phyloP scores from a whole-genome alignment of 2,888 invertebrate species.

The Rhabditoides inermis region DNA sequence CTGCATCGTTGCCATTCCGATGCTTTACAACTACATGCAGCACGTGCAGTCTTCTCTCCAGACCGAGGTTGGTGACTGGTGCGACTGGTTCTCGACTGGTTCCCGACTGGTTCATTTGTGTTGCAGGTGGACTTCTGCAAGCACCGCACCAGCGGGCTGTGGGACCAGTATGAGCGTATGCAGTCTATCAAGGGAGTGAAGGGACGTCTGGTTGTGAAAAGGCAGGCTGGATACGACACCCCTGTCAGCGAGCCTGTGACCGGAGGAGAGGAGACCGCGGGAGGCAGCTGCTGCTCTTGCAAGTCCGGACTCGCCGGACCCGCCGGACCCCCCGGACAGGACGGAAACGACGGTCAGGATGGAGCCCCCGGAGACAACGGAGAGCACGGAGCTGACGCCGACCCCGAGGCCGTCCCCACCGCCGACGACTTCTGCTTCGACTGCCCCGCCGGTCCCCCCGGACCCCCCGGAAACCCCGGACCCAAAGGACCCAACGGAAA shows the following conservation, averaged over 20 bases:
- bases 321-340: slow-evolving; percentile 36
- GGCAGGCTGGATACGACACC: slow-evolving; percentile 34
- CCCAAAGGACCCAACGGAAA: slow-evolving; percentile 24
- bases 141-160: slow-evolving; percentile 39
- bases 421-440: slow-evolving; percentile 40
- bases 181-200: slow-evolving; percentile 37
- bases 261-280: slow-evolving; percentile 11
- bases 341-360: slow-evolving; percentile 33
- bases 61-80: slow-evolving; percentile 28
- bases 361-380: slow-evolving; percentile 25
- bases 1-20: slow-evolving; percentile 47
- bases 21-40: slow-evolving; percentile 51
- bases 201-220: slow-evolving; percentile 33
- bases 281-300: slow-evolving; percentile 37
- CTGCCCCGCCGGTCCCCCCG: slow-evolving; percentile 40
- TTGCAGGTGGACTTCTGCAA: slow-evolving; percentile 40
- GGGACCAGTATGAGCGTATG: slow-evolving; percentile 37
- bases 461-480: slow-evolving; percentile 12
- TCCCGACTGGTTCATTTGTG: neutral
- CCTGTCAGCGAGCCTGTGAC: slow-evolving; percentile 4
- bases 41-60: slow-evolving; percentile 47
- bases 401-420: slow-evolving; percentile 26
- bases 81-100: neutral
- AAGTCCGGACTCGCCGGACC: slow-evolving; percentile 21
- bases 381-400: slow-evolving; percentile 28